phyloP scores from a whole-genome alignment of 2,113 vertebrate species.

The Gavialis gangeticus region DNA sequence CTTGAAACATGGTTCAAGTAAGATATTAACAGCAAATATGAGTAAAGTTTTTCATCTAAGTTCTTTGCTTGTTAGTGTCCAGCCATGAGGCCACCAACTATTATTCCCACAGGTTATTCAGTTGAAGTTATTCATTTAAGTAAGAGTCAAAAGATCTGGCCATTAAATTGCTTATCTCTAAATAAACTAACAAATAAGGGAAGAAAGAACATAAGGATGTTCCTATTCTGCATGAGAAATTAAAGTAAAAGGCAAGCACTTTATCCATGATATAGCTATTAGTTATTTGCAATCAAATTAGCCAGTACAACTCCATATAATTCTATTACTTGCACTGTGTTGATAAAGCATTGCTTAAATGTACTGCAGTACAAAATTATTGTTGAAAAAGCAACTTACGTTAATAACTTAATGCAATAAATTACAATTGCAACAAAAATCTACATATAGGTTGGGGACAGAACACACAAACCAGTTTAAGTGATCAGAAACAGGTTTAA shows the following conservation, averaged over 20 bases:
- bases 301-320: not conserved
- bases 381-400: not conserved
- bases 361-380: not conserved
- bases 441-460: rapidly evolving
- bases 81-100: not conserved
- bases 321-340: not conserved
- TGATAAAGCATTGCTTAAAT: not conserved
- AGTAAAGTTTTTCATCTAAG: not conserved
- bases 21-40: not conserved
- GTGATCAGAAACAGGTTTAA: too few species aligned
- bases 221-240: not conserved
- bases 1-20: not conserved
- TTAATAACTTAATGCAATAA: not conserved
- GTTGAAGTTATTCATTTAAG: not conserved
- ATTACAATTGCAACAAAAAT: not conserved
- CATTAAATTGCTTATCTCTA: rapidly evolving
- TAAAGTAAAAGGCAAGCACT: not conserved
- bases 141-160: not conserved
- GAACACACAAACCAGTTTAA: too few species aligned
- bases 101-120: not conserved
- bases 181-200: not conserved
- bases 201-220: not conserved
- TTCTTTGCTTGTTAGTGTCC: not conserved
- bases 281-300: not conserved
- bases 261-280: not conserved